Percentiles rank a stretch among this genome's conserved stretches.
Evolutionary conservation across 2,797 vertebrate species (phyloP).

Genomic region (Anguilla obscura): DNA sequence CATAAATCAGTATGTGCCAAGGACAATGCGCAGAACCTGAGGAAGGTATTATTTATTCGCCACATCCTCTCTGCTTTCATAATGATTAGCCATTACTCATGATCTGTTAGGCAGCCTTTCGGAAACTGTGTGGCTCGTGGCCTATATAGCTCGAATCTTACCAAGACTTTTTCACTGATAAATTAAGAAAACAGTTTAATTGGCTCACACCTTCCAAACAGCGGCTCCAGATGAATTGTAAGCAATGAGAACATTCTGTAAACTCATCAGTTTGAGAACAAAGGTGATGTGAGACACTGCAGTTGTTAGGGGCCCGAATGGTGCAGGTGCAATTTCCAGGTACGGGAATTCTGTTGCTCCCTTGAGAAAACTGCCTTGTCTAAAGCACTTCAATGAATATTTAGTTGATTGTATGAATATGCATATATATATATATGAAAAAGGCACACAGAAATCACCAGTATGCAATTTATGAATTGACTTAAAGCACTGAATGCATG

Average conservation of each 20-base stretch:
- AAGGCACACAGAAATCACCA: no score
- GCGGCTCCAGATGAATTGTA: neutral
- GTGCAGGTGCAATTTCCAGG: neutral
- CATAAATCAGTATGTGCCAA: slow-evolving; percentile 26
- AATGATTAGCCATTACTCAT: slow-evolving; percentile 59
- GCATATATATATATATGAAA: neutral
- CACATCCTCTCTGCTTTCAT: slow-evolving; percentile 52
- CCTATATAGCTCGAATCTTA: neutral
- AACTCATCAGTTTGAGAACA: neutral
- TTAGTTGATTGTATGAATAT: neutral
- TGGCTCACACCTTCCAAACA: neutral
- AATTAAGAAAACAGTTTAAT: neutral
- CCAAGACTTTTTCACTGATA: neutral
- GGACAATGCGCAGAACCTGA: slow-evolving; percentile 27
- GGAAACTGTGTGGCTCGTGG: neutral
- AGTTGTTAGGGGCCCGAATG: neutral
- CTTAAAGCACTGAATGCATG: neutral
- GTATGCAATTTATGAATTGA: neutral
- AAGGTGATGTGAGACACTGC: neutral
- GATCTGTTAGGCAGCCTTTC: neutral
- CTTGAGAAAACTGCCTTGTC: neutral
- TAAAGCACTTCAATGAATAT: neutral
- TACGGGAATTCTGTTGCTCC: neutral
- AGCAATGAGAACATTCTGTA: neutral
- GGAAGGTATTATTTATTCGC: slow-evolving; percentile 45